Evolutionary conservation across 2,888 invertebrate genomes (phyloP), one percentile per base, ranked within the genome.

Genomic region (Liodrosophila aerea): DNA sequence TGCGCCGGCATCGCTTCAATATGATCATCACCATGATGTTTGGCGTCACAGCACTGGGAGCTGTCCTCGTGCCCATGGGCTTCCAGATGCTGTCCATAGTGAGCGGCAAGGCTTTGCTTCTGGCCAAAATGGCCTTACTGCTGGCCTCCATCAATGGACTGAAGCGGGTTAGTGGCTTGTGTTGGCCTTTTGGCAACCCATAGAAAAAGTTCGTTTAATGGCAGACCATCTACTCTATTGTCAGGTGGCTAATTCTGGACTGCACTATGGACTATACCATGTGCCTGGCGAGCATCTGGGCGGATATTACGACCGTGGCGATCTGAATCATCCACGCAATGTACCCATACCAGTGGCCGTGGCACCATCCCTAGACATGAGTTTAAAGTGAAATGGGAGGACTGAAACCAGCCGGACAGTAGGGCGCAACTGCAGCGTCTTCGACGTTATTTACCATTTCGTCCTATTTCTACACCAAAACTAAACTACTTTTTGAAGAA

Each of bases 1-100:
- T 85, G 91, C 92, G 93, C 34, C 92, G 93, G 0, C 92, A 93
- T 27, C 92, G 93, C 4, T 92, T 93, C 50, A 93, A 93, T 40
- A 93, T 95, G 92, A 92, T 95, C 90, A 93, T 95, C 0, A 92
- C 95, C 90, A 93, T 96, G 92, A 93, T 95, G 91, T 95, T 95
- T 85, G 95, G 95, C 0, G 90, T 95, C 12, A 92, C 95, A 22
- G 93, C 95, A 11, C 92, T 96, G 85, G 94, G 95, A 0, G 93
- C 95, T 87, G 93, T 96, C 2, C 87, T 96, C 0, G 91, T 96
- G 9, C 96, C 96, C 0, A 93, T 96, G 93, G 96, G 95, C 9
- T 96, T 96, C 87, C 95, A 96, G 88, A 94, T 96, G 88, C 91
- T 96, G 0, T 95, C 96, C 0, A 94, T 96, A 0, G 91, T 96